Conservation (phyloP, 2,888 invertebrate genomes). For the Electrophaes corylata region DNA sequence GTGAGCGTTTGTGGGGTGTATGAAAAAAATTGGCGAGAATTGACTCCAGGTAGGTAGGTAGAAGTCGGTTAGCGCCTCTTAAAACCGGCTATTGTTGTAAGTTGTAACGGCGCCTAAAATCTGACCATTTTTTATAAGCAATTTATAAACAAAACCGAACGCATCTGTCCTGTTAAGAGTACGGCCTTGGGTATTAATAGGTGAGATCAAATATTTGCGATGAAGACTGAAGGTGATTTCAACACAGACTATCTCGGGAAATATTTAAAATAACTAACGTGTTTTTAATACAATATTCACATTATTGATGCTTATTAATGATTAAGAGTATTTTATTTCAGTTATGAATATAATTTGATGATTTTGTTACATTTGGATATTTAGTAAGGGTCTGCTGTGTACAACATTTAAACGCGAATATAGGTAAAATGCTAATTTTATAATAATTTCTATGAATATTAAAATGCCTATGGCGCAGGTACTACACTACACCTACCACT, state of each 20-base stretch:
- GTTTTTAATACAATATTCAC: no score
- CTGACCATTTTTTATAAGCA: constrained; percentile 57
- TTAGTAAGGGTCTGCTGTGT: background rate
- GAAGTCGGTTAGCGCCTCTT: constrained; percentile 65
- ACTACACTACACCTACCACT: constrained; percentile 58
- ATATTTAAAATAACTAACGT: background rate
- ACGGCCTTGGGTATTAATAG: constrained; percentile 40
- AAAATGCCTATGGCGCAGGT: constrained; percentile 60
- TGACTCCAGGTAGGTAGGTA: constrained; percentile 76
- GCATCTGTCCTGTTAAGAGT: constrained; percentile 46
- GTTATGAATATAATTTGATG: no score
- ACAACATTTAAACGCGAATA: background rate
- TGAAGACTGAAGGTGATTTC: constrained; percentile 16
- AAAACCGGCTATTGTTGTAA: constrained; percentile 62
- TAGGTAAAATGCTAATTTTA: background rate
- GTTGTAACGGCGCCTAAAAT: constrained; percentile 67
- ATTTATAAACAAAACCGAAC: constrained; percentile 51
- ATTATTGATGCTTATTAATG: background rate
- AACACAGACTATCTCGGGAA: constrained; percentile 1
- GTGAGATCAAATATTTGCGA: constrained; percentile 22
- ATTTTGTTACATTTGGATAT: background rate
- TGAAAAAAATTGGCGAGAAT: constrained; percentile 66
- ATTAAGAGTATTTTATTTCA: background rate
- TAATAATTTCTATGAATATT: constrained; percentile 33
- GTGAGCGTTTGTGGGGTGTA: constrained; percentile 47